A percentile compares a stretch with the other conserved stretches of the same genome.
These are phyloP conservation scores for Crocuta crocuta DNA, from an alignment of 2,113 vertebrate genomes.

Conservation along the genomic window DNA sequence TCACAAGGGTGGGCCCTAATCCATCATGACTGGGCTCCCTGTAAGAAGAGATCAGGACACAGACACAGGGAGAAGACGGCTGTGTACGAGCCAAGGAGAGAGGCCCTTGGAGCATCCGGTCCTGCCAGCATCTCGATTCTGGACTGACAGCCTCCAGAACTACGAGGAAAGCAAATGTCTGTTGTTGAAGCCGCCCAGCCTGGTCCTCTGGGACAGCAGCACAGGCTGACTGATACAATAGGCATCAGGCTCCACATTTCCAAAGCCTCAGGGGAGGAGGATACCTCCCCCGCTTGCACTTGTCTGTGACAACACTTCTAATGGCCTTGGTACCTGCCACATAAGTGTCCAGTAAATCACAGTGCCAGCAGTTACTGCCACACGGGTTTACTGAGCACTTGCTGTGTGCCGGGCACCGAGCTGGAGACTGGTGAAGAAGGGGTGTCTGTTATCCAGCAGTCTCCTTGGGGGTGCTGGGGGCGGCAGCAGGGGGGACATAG, in stretches of 20 bases:
- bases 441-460: fast-evolving
- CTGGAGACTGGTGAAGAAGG: neutral
- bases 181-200: neutral
- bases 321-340: neutral
- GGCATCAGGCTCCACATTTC: neutral
- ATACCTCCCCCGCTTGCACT: neutral
- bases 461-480: neutral
- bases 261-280: neutral
- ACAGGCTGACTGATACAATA: neutral
- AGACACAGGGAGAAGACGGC: neutral
- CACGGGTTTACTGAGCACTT: neutral
- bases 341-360: neutral
- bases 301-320: neutral
- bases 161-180: neutral
- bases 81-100: neutral
- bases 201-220: neutral
- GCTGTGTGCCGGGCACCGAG: neutral
- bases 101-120: neutral
- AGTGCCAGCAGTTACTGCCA: neutral
- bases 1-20: neutral
- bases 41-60: neutral
- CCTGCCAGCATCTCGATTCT: neutral
- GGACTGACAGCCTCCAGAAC: neutral
- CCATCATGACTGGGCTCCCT: neutral
- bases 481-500: neutral